Evolutionary conservation across 2,113 vertebrate genomes (phyloP), one percentile per base, ranked within the genome.

Genomic region (Hippoglossus stenolepis): DNA sequence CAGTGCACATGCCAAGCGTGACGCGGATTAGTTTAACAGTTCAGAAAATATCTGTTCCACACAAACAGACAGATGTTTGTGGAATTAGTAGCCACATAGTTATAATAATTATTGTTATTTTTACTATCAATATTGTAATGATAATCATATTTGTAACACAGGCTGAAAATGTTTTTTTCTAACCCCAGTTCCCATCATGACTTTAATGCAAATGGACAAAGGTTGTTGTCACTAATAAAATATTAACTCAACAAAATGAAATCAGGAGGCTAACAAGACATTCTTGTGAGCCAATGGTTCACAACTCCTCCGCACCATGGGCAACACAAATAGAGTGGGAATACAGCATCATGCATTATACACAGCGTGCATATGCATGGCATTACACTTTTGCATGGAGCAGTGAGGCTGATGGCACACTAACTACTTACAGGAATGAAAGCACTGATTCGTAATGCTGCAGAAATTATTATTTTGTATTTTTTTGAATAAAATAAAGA

Each of bases 161-260:
- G 45, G 14, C 45, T 6, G 15, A 54, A 31, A 54, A 3, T n/a
- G 2, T 9, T 17, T 51, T 28, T 28, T 8, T 24, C 4, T 45
- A 58, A 40, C 59, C 73, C 31, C 61, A 57, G 15, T 47, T 64
- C 21, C 47, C 53, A 23, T 15, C 35, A 21, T 51, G 58, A 38
- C 51, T 3, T 43, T 43, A 56, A 59, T 15, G 53, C 56, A 56
- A 43, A 75, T 51, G 47, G 53, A 40, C 0, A 7, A 67, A 63
- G 31, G 31, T 21, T 17, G 28, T n/a, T 26, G 70, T 71, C 71
- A 72, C 45, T 59, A 26, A 78, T 80, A 1, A 83, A 82, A 81
- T 73, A 83, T 83, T 75, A 58, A 85, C 6, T 43, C 26, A 47
- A 59, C 64, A 56, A 60, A 45, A 65, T 60, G n/a, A 68, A 65